Evolutionary conservation across 2,797 vertebrate genomes (phyloP).

Genomic region (Liasis olivaceus): DNA sequence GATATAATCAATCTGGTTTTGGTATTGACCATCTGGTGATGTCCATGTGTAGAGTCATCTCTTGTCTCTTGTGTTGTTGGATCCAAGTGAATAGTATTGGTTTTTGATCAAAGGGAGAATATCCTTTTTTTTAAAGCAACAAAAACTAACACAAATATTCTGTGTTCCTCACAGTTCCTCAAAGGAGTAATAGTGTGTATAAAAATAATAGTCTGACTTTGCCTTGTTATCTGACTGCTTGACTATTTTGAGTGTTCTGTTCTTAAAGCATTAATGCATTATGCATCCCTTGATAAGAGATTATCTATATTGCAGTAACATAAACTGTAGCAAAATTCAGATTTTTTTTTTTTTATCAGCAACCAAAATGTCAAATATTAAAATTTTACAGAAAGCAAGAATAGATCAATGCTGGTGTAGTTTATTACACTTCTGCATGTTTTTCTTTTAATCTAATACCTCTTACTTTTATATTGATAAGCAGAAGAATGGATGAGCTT

Average conservation of each 20-base stretch:
- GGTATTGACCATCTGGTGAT: too few relatives aligned
- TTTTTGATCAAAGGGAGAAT: not conserved
- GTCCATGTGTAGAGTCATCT: too few relatives aligned
- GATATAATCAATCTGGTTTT: too few relatives aligned
- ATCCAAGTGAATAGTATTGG: not conserved
- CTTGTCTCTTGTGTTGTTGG: too few relatives aligned
- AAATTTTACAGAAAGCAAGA: not conserved
- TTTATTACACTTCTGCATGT: not conserved
- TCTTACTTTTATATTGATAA: not conserved
- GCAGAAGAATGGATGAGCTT: not conserved
- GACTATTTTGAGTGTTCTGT: not conserved
- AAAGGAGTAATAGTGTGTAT: not conserved
- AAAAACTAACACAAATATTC: not conserved
- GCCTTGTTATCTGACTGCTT: not conserved
- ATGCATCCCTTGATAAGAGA: not conserved
- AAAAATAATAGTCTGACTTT: not conserved
- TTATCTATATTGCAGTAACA: slow-evolving; percentile 24
- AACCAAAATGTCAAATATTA: not conserved
- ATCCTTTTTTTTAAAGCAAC: too few relatives aligned
- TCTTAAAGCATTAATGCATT: not conserved
- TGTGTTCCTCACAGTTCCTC: not conserved
- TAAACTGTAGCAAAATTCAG: not conserved
- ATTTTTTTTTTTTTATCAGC: not conserved
- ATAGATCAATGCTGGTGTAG: not conserved
- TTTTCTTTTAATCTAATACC: slow-evolving; percentile 1